These are phyloP conservation scores for Gadopsis bispinosus DNA, from an alignment of 2,797 vertebrate genomes.

Conservation along the genomic window DNA sequence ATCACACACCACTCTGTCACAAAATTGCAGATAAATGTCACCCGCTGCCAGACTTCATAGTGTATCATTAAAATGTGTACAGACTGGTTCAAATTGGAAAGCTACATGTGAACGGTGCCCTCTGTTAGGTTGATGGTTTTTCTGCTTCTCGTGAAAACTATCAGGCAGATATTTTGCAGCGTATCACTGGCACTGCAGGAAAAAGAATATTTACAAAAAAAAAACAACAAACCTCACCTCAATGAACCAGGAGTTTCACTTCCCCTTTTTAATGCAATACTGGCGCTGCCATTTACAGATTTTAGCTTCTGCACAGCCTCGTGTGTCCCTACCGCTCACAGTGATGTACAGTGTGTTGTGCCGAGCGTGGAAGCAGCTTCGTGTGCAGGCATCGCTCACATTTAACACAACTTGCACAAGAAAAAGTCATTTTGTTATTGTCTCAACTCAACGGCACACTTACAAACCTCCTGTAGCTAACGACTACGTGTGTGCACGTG, in stretches of 20 bases:
- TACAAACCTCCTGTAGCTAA: not conserved
- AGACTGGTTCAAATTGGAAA: not conserved
- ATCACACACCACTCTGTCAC: not conserved
- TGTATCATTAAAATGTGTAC: not conserved
- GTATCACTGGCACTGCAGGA: not conserved
- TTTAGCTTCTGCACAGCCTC: too few relatives aligned
- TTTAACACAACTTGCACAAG: too few relatives aligned
- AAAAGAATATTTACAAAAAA: slow-evolving; percentile 15
- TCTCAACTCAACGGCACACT: not conserved
- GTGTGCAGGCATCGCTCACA: not conserved
- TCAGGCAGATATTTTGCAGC: not conserved
- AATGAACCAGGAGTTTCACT: not conserved
- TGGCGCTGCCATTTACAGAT: not conserved
- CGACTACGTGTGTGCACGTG: not conserved
- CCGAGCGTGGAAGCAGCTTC: too few relatives aligned
- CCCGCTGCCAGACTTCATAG: not conserved
- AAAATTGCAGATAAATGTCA: slow-evolving; percentile 9
- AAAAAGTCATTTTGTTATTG: too few relatives aligned
- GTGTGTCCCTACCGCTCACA: not conserved
- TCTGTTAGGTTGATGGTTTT: not conserved
- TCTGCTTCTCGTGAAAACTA: not conserved
- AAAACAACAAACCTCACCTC: not conserved
- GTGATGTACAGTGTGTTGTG: not conserved
- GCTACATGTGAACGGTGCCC: not conserved
- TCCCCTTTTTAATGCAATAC: slow-evolving; percentile 9